Percentiles rank a stretch among this genome's conserved stretches.
These are phyloP conservation scores for Steromphala cineraria DNA, from an alignment of 2,888 invertebrate genomes.

Conservation along the genomic window DNA sequence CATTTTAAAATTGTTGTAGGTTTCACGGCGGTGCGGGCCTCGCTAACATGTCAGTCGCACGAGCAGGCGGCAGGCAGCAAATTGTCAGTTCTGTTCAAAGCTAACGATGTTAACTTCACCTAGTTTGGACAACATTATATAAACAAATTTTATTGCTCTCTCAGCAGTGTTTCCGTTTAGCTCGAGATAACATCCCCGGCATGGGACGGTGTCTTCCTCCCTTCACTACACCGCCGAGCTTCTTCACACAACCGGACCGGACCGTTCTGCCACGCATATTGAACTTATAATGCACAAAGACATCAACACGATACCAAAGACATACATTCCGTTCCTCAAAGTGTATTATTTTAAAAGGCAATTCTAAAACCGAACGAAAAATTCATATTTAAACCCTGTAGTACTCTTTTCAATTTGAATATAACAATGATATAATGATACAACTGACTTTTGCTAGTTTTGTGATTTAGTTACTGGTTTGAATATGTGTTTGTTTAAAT, in stretches of 20 bases:
- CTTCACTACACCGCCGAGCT: background rate
- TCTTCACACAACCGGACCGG: too few relatives aligned
- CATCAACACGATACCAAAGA: background rate
- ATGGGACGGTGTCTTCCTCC: background rate
- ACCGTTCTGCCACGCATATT: too few relatives aligned
- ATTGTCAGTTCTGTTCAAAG: slow-evolving; percentile 3
- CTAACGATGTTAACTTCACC: background rate
- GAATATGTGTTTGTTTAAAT: too few relatives aligned
- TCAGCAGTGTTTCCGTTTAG: slow-evolving; percentile 11
- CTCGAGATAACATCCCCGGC: slow-evolving; percentile 1
- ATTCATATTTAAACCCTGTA: too few relatives aligned
- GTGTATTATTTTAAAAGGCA: too few relatives aligned
- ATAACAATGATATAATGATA: too few relatives aligned
- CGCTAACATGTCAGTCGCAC: slow-evolving; percentile 7
- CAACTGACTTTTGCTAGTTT: too few relatives aligned
- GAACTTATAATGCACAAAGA: background rate
- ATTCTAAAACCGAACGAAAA: too few relatives aligned
- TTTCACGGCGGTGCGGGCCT: background rate
- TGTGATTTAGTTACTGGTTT: too few relatives aligned
- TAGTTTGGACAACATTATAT: slow-evolving; percentile 9
- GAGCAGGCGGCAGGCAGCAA: slow-evolving; percentile 5
- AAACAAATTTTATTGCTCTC: slow-evolving; percentile 5
- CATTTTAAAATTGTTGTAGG: slow-evolving; percentile 14
- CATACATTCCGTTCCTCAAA: too few relatives aligned
- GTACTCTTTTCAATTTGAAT: too few relatives aligned